phyloP scores from a whole-genome alignment of 2,113 vertebrate species.

The Mesitornis unicolor region DNA sequence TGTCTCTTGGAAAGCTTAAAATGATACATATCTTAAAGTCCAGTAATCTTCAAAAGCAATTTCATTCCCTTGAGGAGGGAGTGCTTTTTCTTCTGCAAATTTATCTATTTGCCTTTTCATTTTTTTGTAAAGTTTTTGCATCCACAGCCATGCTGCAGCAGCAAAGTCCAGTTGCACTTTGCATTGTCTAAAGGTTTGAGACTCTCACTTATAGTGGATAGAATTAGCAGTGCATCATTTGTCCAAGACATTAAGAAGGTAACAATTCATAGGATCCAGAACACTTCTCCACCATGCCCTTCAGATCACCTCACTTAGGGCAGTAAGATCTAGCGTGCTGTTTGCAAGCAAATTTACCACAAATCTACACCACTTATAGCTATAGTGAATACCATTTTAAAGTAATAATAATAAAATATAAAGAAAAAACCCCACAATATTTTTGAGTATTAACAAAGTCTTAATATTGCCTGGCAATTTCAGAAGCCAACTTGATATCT shows the following conservation, averaged over 20 bases:
- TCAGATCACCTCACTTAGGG: background rate
- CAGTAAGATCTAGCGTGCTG: background rate
- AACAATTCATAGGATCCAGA: background rate
- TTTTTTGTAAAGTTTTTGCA: background rate
- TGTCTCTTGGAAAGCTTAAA: background rate
- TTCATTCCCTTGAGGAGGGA: background rate
- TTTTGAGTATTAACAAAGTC: background rate
- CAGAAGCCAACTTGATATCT: background rate
- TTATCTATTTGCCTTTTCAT: background rate
- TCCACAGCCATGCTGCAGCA: background rate
- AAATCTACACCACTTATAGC: background rate
- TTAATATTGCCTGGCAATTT: background rate
- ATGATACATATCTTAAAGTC: background rate
- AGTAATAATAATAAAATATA: background rate
- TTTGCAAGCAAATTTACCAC: background rate
- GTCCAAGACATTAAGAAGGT: background rate
- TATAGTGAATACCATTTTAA: background rate
- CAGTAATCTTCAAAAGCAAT: background rate
- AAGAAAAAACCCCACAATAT: no score
- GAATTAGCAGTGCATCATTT: background rate
- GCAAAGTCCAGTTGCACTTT: background rate
- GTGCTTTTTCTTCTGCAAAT: background rate
- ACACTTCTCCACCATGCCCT: background rate
- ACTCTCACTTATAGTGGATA: background rate
- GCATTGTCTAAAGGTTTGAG: background rate